Percentiles rank a stretch among this genome's conserved stretches.
phyloP scores from a whole-genome alignment of 2,888 invertebrate genomes.

The Diarsia dahlii region DNA sequence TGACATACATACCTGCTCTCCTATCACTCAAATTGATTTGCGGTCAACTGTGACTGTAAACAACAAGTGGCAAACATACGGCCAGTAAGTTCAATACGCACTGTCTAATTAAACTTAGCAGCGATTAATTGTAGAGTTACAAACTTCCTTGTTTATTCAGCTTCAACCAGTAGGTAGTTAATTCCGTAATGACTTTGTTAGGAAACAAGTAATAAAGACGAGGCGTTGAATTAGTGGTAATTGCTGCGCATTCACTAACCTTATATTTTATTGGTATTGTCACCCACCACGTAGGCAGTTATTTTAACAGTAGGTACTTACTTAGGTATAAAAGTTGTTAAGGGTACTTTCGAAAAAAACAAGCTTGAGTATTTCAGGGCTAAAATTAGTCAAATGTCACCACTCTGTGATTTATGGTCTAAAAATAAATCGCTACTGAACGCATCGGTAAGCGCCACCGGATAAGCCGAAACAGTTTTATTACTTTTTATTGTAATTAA shows the following conservation, averaged over 20 bases:
- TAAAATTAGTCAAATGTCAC: conserved; percentile 70
- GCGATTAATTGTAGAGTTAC: conserved; percentile 78
- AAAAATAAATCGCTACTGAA: conserved; percentile 75
- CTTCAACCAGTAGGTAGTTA: conserved; percentile 68
- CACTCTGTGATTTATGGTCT: conserved; percentile 70
- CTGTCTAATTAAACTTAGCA: conserved; percentile 81
- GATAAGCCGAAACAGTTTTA: conserved; percentile 67
- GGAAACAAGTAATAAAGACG: conserved; percentile 70
- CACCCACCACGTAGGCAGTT: conserved; percentile 13
- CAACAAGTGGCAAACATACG: conserved; percentile 36
- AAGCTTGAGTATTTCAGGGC: conserved; percentile 53
- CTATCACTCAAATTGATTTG: conserved; percentile 20
- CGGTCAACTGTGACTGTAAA: conserved; percentile 22
- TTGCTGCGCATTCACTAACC: conserved; percentile 44
- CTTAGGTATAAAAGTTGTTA: not conserved
- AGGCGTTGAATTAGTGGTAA: conserved; percentile 65
- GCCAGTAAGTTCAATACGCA: conserved; percentile 69
- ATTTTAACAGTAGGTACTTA: too few relatives aligned
- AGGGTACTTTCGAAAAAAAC: not conserved
- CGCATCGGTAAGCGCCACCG: conserved; percentile 80
- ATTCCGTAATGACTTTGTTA: conserved; percentile 71
- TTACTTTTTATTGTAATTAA: conserved; percentile 15
- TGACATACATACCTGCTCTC: conserved; percentile 8
- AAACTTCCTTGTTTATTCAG: conserved; percentile 81
- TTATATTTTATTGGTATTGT: conserved; percentile 11